A percentile compares a stretch with the other conserved stretches of the same genome.
These are phyloP conservation scores for Bostrychus sinensis DNA, from an alignment of 2,113 vertebrate species.

Conservation along the genomic window DNA sequence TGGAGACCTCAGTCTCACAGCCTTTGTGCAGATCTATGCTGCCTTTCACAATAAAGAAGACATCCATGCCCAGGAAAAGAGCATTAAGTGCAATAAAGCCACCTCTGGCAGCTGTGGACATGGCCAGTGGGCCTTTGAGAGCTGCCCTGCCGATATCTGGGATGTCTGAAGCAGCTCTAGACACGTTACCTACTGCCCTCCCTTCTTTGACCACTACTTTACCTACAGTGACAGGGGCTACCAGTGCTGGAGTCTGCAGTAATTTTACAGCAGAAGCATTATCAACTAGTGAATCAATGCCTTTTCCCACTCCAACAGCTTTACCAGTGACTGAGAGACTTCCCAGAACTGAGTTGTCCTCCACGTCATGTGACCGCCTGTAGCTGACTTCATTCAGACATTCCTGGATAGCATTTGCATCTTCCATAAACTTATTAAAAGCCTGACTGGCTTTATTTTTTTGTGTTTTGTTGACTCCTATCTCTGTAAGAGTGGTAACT, in stretches of 20 bases:
- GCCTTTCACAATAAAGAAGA: conserved; percentile 56
- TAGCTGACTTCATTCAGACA: conserved; percentile 50
- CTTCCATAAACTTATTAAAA: too few species aligned
- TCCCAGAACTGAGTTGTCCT: too few species aligned
- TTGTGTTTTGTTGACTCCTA: conserved; percentile 24
- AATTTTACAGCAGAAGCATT: neutral
- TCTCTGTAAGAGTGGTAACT: conserved; percentile 40
- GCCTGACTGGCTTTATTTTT: conserved; percentile 51
- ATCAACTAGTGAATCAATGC: conserved; percentile 20
- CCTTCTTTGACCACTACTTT: too few species aligned
- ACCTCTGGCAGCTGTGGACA: conserved; percentile 11
- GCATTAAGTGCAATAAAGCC: conserved; percentile 25
- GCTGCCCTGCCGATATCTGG: conserved; percentile 40
- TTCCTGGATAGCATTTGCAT: conserved; percentile 21
- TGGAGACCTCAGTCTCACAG: conserved; percentile 17
- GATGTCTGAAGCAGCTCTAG: too few species aligned
- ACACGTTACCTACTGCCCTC: too few species aligned
- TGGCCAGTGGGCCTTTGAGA: conserved; percentile 27
- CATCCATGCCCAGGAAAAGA: conserved; percentile 55
- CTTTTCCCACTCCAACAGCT: neutral
- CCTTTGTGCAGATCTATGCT: conserved; percentile 47
- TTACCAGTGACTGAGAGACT: neutral
- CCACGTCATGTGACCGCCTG: too few species aligned
- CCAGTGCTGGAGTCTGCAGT: too few species aligned
- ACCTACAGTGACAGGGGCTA: too few species aligned